Evolutionary conservation across 2,888 invertebrate genomes (phyloP).

Genomic region (Chironomus riparius): DNA sequence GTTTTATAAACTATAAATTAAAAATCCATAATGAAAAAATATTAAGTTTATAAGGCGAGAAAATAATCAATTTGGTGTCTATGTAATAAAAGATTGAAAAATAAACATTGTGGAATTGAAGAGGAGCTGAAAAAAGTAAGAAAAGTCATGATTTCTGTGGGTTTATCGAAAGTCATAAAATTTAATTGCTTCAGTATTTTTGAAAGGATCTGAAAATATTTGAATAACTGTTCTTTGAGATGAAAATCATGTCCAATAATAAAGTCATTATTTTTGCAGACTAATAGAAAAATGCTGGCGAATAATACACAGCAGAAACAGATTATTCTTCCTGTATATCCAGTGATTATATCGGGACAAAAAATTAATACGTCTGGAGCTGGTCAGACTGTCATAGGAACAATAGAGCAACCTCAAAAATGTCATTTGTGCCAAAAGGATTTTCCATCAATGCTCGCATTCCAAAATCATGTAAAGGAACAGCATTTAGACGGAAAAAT

Average conservation of each 20-base stretch:
- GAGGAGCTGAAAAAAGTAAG: neutral
- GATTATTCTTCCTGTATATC: neutral
- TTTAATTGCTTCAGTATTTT: neutral
- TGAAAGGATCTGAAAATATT: neutral
- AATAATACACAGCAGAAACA: neutral
- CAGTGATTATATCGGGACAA: neutral
- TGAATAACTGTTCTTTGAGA: conserved; percentile 1
- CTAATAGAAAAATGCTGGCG: neutral
- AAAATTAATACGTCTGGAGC: neutral
- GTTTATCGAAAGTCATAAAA: conserved; percentile 1
- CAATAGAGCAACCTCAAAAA: conserved; percentile 13
- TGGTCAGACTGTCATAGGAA: neutral
- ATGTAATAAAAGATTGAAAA: neutral
- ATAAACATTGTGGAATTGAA: neutral
- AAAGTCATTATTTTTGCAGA: neutral
- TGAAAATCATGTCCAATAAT: neutral
- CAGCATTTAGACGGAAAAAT: conserved; percentile 14
- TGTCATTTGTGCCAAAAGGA: conserved; percentile 20
- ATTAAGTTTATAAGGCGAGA: neutral
- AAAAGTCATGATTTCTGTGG: neutral
- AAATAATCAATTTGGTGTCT: neutral
- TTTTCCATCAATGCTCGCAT: conserved; percentile 3
- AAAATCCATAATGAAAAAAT: neutral
- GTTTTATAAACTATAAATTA: neutral
- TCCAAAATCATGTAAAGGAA: conserved; percentile 14